A percentile compares a stretch with the other conserved stretches of the same genome.
Evolutionary conservation across 2,113 vertebrate genomes (phyloP).

Genomic region (Colistium nudipinnis): DNA sequence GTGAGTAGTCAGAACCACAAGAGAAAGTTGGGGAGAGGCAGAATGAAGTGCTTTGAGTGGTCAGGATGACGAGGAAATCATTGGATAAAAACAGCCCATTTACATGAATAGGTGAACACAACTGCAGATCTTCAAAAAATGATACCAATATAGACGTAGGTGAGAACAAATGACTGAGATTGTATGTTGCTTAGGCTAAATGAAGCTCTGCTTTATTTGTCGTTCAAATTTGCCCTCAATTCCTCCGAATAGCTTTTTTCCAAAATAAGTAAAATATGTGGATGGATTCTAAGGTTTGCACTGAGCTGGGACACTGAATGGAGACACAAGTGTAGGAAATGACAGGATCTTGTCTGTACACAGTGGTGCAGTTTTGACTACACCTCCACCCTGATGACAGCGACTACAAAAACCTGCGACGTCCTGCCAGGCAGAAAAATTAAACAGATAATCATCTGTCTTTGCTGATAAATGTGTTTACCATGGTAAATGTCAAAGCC

Average conservation of each 20-base stretch:
- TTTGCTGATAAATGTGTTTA: conserved; percentile 81
- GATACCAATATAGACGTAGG: too few relatives aligned
- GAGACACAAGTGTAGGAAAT: conserved; percentile 23
- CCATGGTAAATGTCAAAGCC: conserved; percentile 75
- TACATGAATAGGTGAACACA: too few relatives aligned
- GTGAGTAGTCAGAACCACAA: background rate
- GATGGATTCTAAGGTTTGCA: conserved; percentile 13
- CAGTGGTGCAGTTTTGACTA: conserved; percentile 37
- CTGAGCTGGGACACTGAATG: conserved; percentile 29
- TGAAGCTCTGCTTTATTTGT: too few relatives aligned
- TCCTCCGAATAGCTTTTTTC: background rate
- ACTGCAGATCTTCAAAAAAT: too few relatives aligned
- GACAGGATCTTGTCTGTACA: conserved; percentile 28
- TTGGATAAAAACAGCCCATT: too few relatives aligned
- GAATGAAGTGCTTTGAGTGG: too few relatives aligned
- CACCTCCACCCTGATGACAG: conserved; percentile 44
- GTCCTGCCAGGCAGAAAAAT: conserved; percentile 66
- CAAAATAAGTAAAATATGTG: background rate
- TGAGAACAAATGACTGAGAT: too few relatives aligned
- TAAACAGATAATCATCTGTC: conserved; percentile 82
- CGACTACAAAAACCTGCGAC: conserved; percentile 50
- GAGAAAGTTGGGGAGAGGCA: background rate
- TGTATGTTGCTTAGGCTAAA: too few relatives aligned
- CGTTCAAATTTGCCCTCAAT: background rate
- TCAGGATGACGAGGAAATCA: too few relatives aligned